These are phyloP conservation scores for Acromyrmex charruanus DNA, from an alignment of 1,140 invertebrate genomes.

Conservation along the genomic window DNA sequence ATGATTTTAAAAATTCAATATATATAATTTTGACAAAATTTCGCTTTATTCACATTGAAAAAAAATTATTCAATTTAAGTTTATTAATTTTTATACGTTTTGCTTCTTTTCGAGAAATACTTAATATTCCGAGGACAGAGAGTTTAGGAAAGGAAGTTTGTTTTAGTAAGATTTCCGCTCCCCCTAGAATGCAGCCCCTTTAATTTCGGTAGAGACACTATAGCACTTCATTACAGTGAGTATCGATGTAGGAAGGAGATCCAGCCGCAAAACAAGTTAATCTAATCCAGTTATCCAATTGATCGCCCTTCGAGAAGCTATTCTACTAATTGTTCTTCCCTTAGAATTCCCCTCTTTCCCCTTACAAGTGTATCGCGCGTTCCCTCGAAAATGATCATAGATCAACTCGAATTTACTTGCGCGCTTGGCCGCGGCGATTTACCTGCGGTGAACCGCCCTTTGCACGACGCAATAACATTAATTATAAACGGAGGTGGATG, in stretches of 20 bases:
- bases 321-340: slow-evolving; percentile 82
- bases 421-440: slow-evolving; percentile 70
- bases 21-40: slow-evolving; percentile 4
- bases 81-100: not conserved
- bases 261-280: slow-evolving; percentile 81
- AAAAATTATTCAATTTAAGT: not conserved
- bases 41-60: not conserved
- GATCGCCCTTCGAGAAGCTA: slow-evolving; percentile 80
- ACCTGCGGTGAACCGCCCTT: slow-evolving; percentile 75
- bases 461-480: slow-evolving; percentile 76
- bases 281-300: slow-evolving; percentile 82
- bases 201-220: slow-evolving; percentile 64
- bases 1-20: not conserved
- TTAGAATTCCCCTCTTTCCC: slow-evolving; percentile 17
- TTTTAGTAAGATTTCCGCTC: not conserved
- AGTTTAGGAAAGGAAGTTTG: not conserved
- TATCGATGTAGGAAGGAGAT: slow-evolving; percentile 69
- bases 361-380: not conserved
- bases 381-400: slow-evolving; percentile 64
- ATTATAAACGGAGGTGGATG: slow-evolving; percentile 76
- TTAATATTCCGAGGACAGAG: not conserved
- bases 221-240: slow-evolving; percentile 66
- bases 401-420: slow-evolving; percentile 73
- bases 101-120: not conserved
- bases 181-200: slow-evolving; percentile 54